Conservation (phyloP, 2,888 invertebrate species). For the Tromatobia lineatoria region DNA sequence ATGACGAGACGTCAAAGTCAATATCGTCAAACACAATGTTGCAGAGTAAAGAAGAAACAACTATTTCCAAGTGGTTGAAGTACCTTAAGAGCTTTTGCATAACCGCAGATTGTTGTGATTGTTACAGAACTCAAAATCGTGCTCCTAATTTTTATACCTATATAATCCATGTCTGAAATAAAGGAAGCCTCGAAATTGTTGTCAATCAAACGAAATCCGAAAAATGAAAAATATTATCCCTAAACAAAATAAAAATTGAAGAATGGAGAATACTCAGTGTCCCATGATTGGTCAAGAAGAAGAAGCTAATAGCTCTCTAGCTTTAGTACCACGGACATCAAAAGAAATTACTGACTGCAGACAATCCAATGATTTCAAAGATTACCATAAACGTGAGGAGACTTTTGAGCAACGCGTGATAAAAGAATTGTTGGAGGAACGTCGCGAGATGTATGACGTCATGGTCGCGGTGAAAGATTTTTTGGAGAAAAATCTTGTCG, state of each 20-base stretch:
- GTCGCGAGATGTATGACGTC: conserved; percentile 41
- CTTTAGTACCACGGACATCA: conserved; percentile 43
- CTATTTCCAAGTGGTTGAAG: conserved; percentile 17
- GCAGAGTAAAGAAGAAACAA: conserved; percentile 11
- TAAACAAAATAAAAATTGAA: background rate
- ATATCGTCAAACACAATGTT: background rate
- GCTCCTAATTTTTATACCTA: conserved; percentile 47
- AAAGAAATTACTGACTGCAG: conserved; percentile 20
- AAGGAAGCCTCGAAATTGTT: background rate
- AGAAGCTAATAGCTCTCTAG: conserved; percentile 3
- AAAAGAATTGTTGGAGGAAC: conserved; percentile 41
- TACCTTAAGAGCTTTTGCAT: conserved; percentile 42
- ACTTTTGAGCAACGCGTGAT: conserved; percentile 32
- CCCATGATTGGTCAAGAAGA: conserved; percentile 5
- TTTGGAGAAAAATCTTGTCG: background rate
- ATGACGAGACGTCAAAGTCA: background rate
- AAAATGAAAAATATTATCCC: background rate
- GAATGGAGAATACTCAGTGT: background rate
- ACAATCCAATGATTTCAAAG: background rate
- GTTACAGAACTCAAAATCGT: conserved; percentile 14
- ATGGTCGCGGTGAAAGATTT: conserved; percentile 26
- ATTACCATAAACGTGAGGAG: background rate
- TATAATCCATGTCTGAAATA: conserved; percentile 30
- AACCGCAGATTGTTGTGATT: conserved; percentile 29
- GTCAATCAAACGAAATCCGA: background rate